phyloP scores from a whole-genome alignment of 2,113 vertebrate species.

The Nettapus auritus region DNA sequence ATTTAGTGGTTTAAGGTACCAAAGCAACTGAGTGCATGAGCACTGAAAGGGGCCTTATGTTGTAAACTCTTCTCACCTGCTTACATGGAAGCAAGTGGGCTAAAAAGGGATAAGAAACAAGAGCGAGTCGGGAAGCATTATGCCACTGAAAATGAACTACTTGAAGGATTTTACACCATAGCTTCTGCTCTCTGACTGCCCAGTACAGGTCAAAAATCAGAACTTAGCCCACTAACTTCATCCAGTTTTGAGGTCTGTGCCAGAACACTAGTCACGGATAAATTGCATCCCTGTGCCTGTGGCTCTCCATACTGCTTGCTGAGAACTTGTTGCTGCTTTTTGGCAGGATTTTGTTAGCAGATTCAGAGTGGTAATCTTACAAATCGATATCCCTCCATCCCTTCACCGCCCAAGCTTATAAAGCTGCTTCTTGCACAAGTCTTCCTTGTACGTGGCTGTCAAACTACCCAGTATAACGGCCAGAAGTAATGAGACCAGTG shows the following conservation, averaged over 20 bases:
- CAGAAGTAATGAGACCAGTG: not conserved
- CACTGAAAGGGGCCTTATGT: not conserved
- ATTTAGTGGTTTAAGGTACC: not conserved
- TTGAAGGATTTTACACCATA: not conserved
- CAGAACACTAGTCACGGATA: not conserved
- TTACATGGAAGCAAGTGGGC: not conserved
- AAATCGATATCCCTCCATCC: not conserved
- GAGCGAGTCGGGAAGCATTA: not conserved
- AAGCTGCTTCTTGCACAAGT: not conserved
- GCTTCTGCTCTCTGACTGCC: not conserved
- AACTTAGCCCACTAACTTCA: not conserved
- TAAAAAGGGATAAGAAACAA: not conserved
- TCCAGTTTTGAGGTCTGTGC: not conserved
- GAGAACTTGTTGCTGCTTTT: not conserved
- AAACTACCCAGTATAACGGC: not conserved
- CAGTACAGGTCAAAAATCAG: not conserved
- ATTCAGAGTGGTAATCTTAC: not conserved
- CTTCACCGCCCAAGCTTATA: not conserved
- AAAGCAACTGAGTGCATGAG: not conserved
- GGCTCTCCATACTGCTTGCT: not conserved
- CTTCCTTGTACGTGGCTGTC: rapidly evolving
- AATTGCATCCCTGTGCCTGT: not conserved
- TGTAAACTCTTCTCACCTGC: not conserved
- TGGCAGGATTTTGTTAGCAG: not conserved
- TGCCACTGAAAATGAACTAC: not conserved